Base-by-base conservation (phyloP, 2,888 invertebrate species). In the Chrysopilus asiliformis region DNA sequence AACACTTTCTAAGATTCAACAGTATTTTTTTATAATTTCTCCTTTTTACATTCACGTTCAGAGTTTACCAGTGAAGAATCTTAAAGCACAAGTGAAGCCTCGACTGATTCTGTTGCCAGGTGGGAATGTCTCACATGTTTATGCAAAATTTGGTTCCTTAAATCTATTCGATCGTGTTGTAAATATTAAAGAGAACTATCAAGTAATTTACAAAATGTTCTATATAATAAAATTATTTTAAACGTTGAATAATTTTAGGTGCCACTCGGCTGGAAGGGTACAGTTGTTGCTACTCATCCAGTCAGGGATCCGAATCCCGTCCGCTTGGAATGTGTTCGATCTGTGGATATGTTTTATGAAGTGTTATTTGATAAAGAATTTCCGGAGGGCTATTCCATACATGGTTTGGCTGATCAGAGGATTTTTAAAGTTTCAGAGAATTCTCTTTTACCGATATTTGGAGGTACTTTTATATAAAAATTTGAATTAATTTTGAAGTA, bases 131-230 rank as follows among this genome's bases (percentile, higher is more conserved):
- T 70, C 71, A 4, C 64, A 50, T 7, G 47, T 47, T 4, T 59
- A 57, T 31, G 52, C 51, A 32, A 34, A 51, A 0, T 49, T 45
- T 14, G 34, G 39, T 1, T 27, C 45, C 1, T 42, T 58, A 8
- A 44, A 45, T 42, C 55, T 95, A 41, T 78, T 83, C 51, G 94
- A 97, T 65, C 72, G 95, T 34, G 76, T 97, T 30, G 76, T 93
- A 4, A 77, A 81, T 53, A 76, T 82, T 0, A 70, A 80, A 19
- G 72, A 74, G 20, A 74, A 76, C 34, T 80, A 75, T 52, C 71
- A 79, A 2, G 84, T 56, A 47, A 46, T 44, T 30, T 17, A 9
- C 22, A 13, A 20, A 9, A 13, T 14, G 17, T 18, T 27, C 14
- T 33, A 19, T 24, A 33, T 12, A 32, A 12, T 17, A 30, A 15